Evolutionary conservation across 1,140 invertebrate species (phyloP).

Genomic region (Drosophila teissieri): DNA sequence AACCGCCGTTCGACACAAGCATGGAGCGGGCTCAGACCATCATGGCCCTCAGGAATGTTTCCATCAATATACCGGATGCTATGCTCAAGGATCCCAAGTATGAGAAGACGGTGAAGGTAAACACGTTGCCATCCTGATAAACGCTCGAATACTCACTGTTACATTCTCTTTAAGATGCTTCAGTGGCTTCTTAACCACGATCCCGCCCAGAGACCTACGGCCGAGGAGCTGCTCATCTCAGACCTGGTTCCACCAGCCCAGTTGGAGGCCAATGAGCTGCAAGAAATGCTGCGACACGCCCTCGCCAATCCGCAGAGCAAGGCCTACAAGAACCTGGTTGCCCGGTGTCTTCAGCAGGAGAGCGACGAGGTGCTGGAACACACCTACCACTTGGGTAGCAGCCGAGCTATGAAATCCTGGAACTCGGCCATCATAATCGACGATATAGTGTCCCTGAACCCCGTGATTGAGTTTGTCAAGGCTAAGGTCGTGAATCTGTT

Average conservation of each 20-base stretch:
- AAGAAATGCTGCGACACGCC: slow-evolving; percentile 91
- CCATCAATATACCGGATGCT: slow-evolving; percentile 88
- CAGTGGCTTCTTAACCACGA: slow-evolving; percentile 94
- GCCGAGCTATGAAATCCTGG: slow-evolving; percentile 79
- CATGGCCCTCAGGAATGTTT: slow-evolving; percentile 87
- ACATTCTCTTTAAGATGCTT: slow-evolving; percentile 51
- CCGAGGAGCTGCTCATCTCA: slow-evolving; percentile 92
- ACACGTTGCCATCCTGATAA: not conserved
- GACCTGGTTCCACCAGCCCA: slow-evolving; percentile 89
- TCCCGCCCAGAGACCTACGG: slow-evolving; percentile 91
- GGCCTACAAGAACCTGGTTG: slow-evolving; percentile 91
- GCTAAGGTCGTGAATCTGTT: slow-evolving; percentile 88
- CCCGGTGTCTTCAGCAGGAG: slow-evolving; percentile 89
- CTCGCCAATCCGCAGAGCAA: slow-evolving; percentile 92
- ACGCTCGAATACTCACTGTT: not conserved
- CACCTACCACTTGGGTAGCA: slow-evolving; percentile 89
- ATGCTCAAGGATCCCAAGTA: slow-evolving; percentile 73
- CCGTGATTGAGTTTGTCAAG: slow-evolving; percentile 81
- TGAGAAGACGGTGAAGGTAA: slow-evolving; percentile 78
- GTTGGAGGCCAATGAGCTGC: slow-evolving; percentile 92
- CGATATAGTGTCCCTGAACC: slow-evolving; percentile 82
- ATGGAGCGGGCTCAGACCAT: slow-evolving; percentile 95
- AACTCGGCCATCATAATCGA: slow-evolving; percentile 75
- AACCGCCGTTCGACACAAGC: slow-evolving; percentile 91
- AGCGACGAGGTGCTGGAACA: slow-evolving; percentile 89